These are phyloP conservation scores for Philopedon plagiatum DNA, from an alignment of 2,888 invertebrate species.

Conservation along the genomic window DNA sequence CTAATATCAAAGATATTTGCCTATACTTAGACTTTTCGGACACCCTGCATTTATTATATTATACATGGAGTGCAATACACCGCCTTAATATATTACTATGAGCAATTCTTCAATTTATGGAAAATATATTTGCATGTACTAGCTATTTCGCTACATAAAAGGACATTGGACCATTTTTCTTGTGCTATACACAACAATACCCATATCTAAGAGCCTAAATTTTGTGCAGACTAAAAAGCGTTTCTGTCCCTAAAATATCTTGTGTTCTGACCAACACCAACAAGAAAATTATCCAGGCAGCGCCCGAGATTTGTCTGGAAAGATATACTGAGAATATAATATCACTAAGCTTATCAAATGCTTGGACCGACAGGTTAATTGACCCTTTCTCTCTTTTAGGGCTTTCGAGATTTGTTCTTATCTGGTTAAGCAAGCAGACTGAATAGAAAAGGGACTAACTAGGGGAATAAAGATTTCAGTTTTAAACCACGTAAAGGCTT, in stretches of 20 bases:
- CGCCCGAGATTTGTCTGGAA: slow-evolving; percentile 4
- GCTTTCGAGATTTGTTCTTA: slow-evolving; percentile 6
- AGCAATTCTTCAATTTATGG: too few species aligned
- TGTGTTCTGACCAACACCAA: not conserved
- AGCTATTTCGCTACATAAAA: too few species aligned
- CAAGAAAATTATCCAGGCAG: slow-evolving; percentile 6
- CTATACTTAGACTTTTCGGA: too few species aligned
- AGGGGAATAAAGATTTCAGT: not conserved
- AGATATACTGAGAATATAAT: slow-evolving; percentile 5
- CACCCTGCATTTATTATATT: too few species aligned
- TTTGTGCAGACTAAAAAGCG: not conserved
- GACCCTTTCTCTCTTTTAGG: slow-evolving; percentile 1
- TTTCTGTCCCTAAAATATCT: not conserved
- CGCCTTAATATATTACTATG: too few species aligned
- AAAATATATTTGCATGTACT: too few species aligned
- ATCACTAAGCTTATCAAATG: slow-evolving; percentile 4
- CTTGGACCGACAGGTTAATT: slow-evolving; percentile 4
- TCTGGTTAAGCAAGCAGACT: not conserved
- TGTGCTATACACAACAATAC: too few species aligned
- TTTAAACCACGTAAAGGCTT: not conserved
- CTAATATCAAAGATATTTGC: too few species aligned
- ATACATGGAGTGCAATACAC: too few species aligned
- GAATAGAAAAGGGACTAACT: not conserved
- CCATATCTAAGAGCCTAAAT: too few species aligned
- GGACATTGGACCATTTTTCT: too few species aligned